These are phyloP conservation scores for Myopa testacea DNA, from an alignment of 2,888 invertebrate genomes.

Conservation along the genomic window DNA sequence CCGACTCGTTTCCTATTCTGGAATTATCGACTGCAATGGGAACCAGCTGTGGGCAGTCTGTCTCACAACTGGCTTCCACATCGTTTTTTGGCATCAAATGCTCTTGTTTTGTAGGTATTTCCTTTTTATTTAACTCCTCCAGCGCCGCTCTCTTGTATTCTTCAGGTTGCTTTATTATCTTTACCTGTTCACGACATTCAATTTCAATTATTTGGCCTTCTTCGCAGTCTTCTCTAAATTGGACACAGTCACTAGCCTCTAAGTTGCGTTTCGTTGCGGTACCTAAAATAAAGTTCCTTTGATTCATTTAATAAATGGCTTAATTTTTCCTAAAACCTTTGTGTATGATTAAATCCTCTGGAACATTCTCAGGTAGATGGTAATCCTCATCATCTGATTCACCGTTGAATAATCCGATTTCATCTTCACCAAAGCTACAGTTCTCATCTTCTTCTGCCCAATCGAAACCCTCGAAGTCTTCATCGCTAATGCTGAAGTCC, in stretches of 20 bases:
- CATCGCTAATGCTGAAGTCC: background rate
- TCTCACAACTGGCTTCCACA: background rate
- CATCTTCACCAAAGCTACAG: slow-evolving; percentile 44
- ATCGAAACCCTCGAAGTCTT: slow-evolving; percentile 15
- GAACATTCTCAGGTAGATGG: slow-evolving; percentile 49
- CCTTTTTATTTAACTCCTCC: slow-evolving; percentile 43
- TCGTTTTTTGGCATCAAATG: background rate
- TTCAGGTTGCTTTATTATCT: slow-evolving; percentile 44
- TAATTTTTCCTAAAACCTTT: slow-evolving; percentile 44
- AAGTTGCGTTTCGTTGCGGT: slow-evolving; percentile 54
- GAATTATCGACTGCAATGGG: slow-evolving; percentile 47
- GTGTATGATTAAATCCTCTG: slow-evolving; percentile 56
- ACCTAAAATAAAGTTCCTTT: slow-evolving; percentile 45
- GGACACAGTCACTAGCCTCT: slow-evolving; percentile 46
- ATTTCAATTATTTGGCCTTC: slow-evolving; percentile 56
- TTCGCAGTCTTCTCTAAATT: slow-evolving; percentile 53
- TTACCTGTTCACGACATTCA: slow-evolving; percentile 1
- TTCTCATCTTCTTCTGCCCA: slow-evolving; percentile 28
- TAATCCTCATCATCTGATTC: slow-evolving; percentile 45
- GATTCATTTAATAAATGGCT: background rate
- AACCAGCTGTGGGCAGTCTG: slow-evolving; percentile 48
- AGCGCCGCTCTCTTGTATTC: slow-evolving; percentile 38
- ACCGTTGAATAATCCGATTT: slow-evolving; percentile 28
- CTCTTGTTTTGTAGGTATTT: background rate
- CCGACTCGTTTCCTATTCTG: background rate